Percentiles rank a stretch among this genome's conserved stretches.
Evolutionary conservation across 1,140 invertebrate genomes (phyloP).

Genomic region (Macrostomum lignano): DNA sequence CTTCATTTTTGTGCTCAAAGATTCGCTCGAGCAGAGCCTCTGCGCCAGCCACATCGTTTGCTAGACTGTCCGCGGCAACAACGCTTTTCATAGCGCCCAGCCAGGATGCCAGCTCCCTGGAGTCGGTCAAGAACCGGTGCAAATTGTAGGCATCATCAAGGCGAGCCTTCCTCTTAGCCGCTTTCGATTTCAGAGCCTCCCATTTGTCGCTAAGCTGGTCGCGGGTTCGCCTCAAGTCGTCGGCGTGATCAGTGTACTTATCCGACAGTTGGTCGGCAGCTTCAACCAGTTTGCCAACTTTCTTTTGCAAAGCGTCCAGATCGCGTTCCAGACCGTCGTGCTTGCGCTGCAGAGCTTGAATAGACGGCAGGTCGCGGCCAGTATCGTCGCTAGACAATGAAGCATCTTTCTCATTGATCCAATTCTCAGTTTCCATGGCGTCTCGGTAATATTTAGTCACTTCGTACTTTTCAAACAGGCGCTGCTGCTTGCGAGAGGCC

Average conservation of each 20-base stretch:
- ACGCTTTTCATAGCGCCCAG: slow-evolving; percentile 86
- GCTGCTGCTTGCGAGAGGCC: slow-evolving; percentile 66
- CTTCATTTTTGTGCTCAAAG: slow-evolving; percentile 89
- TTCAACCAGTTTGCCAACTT: slow-evolving; percentile 45
- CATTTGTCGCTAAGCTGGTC: slow-evolving; percentile 69
- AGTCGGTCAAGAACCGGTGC: slow-evolving; percentile 83
- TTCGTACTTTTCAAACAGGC: slow-evolving; percentile 85
- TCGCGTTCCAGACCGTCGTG: slow-evolving; percentile 92
- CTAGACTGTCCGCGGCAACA: slow-evolving; percentile 81
- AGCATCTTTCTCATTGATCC: slow-evolving; percentile 93
- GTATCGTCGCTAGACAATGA: slow-evolving; percentile 83
- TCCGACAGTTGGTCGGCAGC: slow-evolving; percentile 63
- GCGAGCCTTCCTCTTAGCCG: slow-evolving; percentile 33
- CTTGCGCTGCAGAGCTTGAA: slow-evolving; percentile 70
- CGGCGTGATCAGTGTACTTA: slow-evolving; percentile 62
- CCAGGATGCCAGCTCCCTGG: slow-evolving; percentile 82
- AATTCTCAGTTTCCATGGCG: slow-evolving; percentile 89
- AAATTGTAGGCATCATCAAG: slow-evolving; percentile 75
- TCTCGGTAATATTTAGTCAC: slow-evolving; percentile 54
- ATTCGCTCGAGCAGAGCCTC: slow-evolving; percentile 79
- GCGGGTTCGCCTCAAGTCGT: slow-evolving; percentile 64
- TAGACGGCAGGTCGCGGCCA: slow-evolving; percentile 80
- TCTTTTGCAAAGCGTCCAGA: slow-evolving; percentile 74
- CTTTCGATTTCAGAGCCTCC: slow-evolving; percentile 57
- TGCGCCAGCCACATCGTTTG: slow-evolving; percentile 88